phyloP scores from a whole-genome alignment of 2,113 vertebrate genomes.

The Actinemys pallida region DNA sequence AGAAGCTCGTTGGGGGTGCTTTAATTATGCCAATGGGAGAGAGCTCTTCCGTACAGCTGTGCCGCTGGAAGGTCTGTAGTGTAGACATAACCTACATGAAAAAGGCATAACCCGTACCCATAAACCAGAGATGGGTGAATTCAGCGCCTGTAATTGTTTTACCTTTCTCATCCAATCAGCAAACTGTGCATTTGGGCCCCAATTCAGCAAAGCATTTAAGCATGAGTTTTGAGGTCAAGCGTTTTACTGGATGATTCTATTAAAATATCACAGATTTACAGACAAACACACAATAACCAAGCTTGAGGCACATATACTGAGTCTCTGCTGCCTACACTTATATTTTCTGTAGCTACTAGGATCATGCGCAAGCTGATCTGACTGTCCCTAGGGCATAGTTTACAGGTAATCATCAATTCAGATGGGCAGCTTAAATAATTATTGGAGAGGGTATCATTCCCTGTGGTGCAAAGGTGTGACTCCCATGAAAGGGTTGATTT shows the following conservation, averaged over 20 bases:
- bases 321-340: neutral
- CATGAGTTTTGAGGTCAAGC: neutral
- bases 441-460: neutral
- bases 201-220: neutral
- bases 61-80: too few species aligned
- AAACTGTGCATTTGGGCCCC: neutral
- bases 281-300: neutral
- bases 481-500: slow-evolving; percentile 14
- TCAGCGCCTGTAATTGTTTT: neutral
- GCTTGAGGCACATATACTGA: neutral
- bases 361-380: neutral
- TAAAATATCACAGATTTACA: neutral
- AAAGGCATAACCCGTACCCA: neutral
- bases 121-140: neutral
- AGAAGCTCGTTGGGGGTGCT: too few species aligned
- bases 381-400: neutral
- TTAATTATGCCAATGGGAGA: too few species aligned
- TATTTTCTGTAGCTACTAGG: neutral
- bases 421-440: neutral
- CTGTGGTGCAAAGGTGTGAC: neutral
- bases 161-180: neutral
- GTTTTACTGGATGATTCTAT: neutral
- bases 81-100: neutral
- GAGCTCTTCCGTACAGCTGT: too few species aligned
- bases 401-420: neutral